phyloP scores from a whole-genome alignment of 2,113 vertebrate species.

The Epinephelus lanceolatus region DNA sequence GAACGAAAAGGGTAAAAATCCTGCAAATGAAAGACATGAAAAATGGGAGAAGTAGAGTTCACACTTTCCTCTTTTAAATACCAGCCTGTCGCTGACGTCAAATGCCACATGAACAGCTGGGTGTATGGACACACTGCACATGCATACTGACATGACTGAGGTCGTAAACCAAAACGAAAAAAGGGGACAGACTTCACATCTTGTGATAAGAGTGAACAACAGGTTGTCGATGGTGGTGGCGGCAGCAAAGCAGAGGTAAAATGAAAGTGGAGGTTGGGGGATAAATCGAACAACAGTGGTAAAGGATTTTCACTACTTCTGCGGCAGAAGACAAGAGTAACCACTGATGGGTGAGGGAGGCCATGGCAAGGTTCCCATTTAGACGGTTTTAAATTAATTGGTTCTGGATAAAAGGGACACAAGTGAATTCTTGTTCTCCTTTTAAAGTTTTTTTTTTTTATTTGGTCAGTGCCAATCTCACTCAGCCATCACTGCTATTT shows the following conservation, averaged over 20 bases:
- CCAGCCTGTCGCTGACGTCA: slow-evolving; percentile 61
- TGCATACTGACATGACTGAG: slow-evolving; percentile 81
- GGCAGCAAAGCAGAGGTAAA: slow-evolving; percentile 80
- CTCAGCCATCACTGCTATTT: slow-evolving; percentile 83
- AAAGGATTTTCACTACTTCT: slow-evolving; percentile 75
- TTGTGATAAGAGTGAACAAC: slow-evolving; percentile 74
- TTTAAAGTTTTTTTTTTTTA: slow-evolving; percentile 20
- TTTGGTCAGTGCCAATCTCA: slow-evolving; percentile 72
- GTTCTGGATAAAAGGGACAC: slow-evolving; percentile 58
- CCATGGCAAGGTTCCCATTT: slow-evolving; percentile 64
- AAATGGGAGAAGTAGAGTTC: slow-evolving; percentile 59
- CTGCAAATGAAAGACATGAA: slow-evolving; percentile 77
- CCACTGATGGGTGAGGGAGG: slow-evolving; percentile 84
- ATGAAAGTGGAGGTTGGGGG: slow-evolving; percentile 77
- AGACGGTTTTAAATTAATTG: slow-evolving; percentile 55
- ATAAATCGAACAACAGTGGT: slow-evolving; percentile 69
- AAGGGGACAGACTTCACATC: slow-evolving; percentile 72
- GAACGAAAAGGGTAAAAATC: slow-evolving; percentile 75
- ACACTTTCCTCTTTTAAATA: slow-evolving; percentile 34
- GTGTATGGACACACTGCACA: slow-evolving; percentile 76
- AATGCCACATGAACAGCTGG: slow-evolving; percentile 64
- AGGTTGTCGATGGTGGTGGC: slow-evolving; percentile 74
- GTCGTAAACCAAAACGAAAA: slow-evolving; percentile 66
- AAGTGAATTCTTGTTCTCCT: slow-evolving; percentile 47
- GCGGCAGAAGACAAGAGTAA: slow-evolving; percentile 74